Percentiles rank a stretch among this genome's conserved stretches.
Conservation (phyloP, 2,113 vertebrate species). For the Onychostruthus taczanowskii region DNA sequence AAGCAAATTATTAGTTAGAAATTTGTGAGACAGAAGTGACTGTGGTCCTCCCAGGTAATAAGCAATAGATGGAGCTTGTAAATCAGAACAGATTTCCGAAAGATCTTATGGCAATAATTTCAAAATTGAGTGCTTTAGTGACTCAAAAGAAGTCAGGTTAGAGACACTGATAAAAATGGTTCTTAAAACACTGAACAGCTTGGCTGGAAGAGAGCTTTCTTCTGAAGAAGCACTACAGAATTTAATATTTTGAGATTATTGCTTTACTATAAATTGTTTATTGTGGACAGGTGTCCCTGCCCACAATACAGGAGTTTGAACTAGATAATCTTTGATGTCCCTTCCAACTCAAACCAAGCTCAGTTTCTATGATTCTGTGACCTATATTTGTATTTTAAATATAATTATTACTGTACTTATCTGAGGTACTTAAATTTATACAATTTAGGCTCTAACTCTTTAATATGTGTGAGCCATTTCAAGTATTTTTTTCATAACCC, state of each 20-base stretch:
- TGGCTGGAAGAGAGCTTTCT: background rate
- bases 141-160: background rate
- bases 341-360: background rate
- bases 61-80: background rate
- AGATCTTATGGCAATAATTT: background rate
- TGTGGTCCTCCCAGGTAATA: background rate
- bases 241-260: background rate
- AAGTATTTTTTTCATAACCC: background rate
- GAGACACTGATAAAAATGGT: background rate
- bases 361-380: background rate
- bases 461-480: background rate
- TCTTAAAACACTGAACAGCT: background rate
- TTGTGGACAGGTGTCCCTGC: background rate
- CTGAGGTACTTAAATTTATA: background rate
- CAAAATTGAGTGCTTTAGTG: background rate
- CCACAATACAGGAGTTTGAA: background rate
- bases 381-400: background rate
- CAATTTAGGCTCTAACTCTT: background rate
- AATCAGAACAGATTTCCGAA: background rate
- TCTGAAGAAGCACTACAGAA: background rate
- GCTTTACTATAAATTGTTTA: background rate
- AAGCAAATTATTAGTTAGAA: background rate
- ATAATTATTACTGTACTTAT: background rate
- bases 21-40: background rate
- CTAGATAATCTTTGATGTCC: background rate